phyloP scores from a whole-genome alignment of 1,140 invertebrate genomes.

The Linepithema humile region DNA sequence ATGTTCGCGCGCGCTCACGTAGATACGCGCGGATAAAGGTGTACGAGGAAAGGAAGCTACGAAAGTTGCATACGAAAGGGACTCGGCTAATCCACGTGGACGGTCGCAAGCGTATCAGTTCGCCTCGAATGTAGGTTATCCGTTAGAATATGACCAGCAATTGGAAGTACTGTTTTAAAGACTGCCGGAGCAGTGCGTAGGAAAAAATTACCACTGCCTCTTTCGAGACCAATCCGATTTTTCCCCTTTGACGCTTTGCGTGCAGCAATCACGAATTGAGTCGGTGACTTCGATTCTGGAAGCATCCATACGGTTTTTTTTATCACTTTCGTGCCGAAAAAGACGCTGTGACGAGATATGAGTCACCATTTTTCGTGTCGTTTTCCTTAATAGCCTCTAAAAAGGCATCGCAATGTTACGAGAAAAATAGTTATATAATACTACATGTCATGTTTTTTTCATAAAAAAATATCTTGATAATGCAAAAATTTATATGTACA shows the following conservation, averaged over 20 bases:
- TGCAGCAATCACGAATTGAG: neutral
- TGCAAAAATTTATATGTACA: neutral
- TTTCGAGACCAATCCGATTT: neutral
- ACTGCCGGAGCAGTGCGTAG: neutral
- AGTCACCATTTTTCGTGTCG: too few relatives aligned
- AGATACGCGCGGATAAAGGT: slow-evolving; percentile 65
- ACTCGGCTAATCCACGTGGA: slow-evolving; percentile 68
- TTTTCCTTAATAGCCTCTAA: too few relatives aligned
- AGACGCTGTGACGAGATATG: too few relatives aligned
- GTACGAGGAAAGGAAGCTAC: slow-evolving; percentile 69
- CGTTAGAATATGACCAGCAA: slow-evolving; percentile 73
- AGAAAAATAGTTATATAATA: neutral
- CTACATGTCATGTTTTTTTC: neutral
- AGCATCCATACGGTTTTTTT: neutral
- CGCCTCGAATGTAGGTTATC: slow-evolving; percentile 66
- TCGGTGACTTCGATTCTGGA: neutral
- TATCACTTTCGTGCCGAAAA: neutral
- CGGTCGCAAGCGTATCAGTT: slow-evolving; percentile 62
- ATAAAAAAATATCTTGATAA: neutral
- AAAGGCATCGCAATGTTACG: neutral
- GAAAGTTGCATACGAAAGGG: slow-evolving; percentile 72
- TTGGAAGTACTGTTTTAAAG: slow-evolving; percentile 67
- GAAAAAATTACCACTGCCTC: neutral
- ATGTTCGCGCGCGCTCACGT: slow-evolving; percentile 26
- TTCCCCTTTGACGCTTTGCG: neutral